Conservation (phyloP, 2,797 vertebrate species). For the Mico argentatus region DNA sequence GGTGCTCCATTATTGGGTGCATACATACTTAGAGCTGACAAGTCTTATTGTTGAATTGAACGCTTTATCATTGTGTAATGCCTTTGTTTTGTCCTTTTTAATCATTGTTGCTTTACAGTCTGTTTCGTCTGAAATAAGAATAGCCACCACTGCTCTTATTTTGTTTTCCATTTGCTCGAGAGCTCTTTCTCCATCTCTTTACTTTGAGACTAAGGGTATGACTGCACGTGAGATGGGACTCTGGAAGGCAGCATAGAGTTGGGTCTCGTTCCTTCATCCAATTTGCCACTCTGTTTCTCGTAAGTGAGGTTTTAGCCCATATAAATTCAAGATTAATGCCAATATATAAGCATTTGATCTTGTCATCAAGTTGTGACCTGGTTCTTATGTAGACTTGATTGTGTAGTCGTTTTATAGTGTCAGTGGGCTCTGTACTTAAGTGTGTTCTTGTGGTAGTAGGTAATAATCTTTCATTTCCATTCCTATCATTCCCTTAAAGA, state of each 20-base stretch:
- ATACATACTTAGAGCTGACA: neutral
- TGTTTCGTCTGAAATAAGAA: neutral
- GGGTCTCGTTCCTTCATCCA: neutral
- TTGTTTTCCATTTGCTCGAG: neutral
- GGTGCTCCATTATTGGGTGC: neutral
- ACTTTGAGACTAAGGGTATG: neutral
- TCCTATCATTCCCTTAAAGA: neutral
- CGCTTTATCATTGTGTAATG: neutral
- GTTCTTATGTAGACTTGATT: neutral
- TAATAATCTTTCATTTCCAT: neutral
- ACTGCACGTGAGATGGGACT: neutral
- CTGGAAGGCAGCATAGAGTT: neutral
- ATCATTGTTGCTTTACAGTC: neutral
- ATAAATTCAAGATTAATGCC: neutral
- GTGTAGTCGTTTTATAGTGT: neutral
- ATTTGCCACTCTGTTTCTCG: neutral
- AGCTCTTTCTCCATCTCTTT: neutral
- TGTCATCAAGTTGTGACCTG: neutral
- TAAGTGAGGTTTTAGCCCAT: neutral
- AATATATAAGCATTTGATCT: neutral
- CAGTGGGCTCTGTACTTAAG: neutral
- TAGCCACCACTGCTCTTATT: neutral
- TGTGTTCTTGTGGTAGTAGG: neutral
- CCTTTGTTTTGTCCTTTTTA: neutral
- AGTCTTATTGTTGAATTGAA: neutral